These are phyloP conservation scores for Anoplius nigerrimus DNA, from an alignment of 2,888 invertebrate genomes.

Conservation along the genomic window DNA sequence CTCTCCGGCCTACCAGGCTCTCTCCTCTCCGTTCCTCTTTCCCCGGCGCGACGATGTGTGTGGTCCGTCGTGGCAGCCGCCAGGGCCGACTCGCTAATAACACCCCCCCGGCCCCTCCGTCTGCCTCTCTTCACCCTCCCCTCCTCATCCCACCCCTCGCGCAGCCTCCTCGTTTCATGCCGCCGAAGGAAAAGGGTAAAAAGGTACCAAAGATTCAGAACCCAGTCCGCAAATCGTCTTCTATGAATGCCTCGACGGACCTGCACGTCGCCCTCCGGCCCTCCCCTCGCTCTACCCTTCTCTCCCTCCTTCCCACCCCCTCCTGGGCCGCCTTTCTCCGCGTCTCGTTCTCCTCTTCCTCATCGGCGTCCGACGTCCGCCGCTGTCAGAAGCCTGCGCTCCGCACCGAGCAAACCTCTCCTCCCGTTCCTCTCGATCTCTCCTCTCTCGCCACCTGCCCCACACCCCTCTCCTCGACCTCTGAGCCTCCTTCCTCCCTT, in stretches of 20 bases:
- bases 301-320: background rate
- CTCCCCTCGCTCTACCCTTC: constrained; percentile 36
- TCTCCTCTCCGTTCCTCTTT: constrained; percentile 37
- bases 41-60: constrained; percentile 66
- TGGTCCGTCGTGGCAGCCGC: constrained; percentile 70
- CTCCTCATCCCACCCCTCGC: constrained; percentile 24
- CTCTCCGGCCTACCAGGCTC: constrained; percentile 26
- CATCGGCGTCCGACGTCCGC: constrained; percentile 10
- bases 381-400: background rate
- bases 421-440: background rate
- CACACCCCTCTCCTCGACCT: background rate
- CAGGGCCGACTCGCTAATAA: constrained; percentile 71
- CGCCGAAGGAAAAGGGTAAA: constrained; percentile 59
- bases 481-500: constrained; percentile 13
- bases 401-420: constrained; percentile 10
- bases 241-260: constrained; percentile 61
- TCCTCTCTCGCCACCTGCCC: background rate
- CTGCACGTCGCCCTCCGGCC: constrained; percentile 36
- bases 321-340: background rate
- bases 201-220: constrained; percentile 63
- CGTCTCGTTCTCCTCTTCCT: constrained; percentile 7
- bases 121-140: constrained; percentile 34
- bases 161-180: constrained; percentile 32
- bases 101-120: constrained; percentile 53
- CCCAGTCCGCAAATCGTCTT: constrained; percentile 64